Evolutionary conservation across 2,797 vertebrate genomes (phyloP).

Genomic region (Lycodopsis pacificus): DNA sequence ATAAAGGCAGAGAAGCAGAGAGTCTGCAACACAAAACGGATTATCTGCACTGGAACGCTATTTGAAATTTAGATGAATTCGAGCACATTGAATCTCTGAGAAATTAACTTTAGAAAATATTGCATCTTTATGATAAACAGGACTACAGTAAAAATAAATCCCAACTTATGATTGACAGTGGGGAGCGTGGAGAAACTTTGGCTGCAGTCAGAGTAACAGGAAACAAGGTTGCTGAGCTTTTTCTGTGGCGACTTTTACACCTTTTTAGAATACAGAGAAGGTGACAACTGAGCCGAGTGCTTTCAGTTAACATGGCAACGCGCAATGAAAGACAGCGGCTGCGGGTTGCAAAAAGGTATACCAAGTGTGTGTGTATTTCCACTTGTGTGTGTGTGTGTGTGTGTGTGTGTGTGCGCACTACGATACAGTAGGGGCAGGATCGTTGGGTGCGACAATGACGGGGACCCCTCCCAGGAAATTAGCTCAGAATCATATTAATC

Average conservation of each 20-base stretch:
- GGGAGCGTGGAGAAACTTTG: background rate
- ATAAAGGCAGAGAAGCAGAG: background rate
- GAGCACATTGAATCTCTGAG: background rate
- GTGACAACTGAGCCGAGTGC: constrained; percentile 36
- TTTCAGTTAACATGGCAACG: constrained; percentile 69
- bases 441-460: constrained; percentile 28
- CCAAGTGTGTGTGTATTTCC: constrained; percentile 15
- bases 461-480: constrained; percentile 66
- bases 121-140: constrained; percentile 28
- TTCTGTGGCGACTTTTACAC: constrained; percentile 28
- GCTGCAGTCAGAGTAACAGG: background rate
- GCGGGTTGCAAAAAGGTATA: background rate
- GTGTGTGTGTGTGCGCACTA: background rate
- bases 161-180: background rate
- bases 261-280: constrained; percentile 24
- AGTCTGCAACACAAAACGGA: background rate
- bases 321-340: constrained; percentile 35
- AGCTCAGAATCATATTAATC: constrained; percentile 67
- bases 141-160: background rate
- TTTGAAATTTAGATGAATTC: constrained; percentile 21
- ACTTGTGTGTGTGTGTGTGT: background rate
- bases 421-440: background rate
- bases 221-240: constrained; percentile 2
- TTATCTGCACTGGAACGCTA: constrained; percentile 2
- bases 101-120: background rate